phyloP scores from a whole-genome alignment of 2,797 vertebrate species.

The Agapornis canus region DNA sequence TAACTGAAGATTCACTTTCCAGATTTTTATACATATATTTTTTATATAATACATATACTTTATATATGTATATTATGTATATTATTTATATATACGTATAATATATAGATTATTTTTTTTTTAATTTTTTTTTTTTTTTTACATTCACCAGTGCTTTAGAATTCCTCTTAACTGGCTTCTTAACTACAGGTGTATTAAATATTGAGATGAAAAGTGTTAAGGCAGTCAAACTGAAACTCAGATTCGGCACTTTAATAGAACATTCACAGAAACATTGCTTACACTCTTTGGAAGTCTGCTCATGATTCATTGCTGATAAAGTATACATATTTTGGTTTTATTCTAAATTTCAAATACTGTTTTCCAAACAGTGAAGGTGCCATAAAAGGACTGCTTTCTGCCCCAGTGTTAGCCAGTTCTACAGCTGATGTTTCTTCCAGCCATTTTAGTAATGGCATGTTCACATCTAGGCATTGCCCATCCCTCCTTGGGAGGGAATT shows the following conservation, averaged over 20 bases:
- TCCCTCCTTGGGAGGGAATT: background rate
- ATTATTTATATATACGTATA: background rate
- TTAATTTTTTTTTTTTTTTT: no score
- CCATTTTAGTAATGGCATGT: background rate
- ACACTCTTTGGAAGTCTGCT: background rate
- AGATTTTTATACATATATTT: background rate
- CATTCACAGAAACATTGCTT: background rate
- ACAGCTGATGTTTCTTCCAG: background rate
- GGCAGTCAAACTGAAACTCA: background rate
- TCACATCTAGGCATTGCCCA: background rate
- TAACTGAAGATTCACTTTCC: background rate
- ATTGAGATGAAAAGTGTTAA: background rate
- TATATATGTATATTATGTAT: no score
- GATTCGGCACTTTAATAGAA: background rate
- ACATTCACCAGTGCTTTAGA: background rate
- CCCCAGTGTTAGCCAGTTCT: background rate
- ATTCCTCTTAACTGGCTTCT: background rate
- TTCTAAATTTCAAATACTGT: background rate
- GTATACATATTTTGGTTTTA: background rate
- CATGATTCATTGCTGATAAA: background rate
- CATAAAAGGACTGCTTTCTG: background rate
- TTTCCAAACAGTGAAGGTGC: background rate
- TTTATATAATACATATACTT: background rate
- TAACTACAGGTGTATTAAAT: background rate
- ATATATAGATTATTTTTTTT: no score